Conservation (phyloP, 1,140 invertebrate species). For the Eciton burchellii region DNA sequence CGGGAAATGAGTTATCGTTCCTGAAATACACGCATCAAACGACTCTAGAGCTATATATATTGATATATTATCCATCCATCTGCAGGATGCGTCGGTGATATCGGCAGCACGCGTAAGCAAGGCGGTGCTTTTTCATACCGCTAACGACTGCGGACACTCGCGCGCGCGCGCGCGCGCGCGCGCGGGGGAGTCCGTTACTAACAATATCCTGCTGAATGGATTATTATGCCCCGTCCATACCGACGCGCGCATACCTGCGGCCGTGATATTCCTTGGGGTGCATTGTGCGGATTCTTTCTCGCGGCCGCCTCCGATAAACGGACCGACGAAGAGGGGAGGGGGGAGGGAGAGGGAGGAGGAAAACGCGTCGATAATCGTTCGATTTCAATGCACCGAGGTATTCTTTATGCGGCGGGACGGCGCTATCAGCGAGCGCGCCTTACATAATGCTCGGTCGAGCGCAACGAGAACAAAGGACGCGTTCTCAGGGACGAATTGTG, state of each 20-base stretch:
- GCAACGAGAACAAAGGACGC: slow-evolving; percentile 72
- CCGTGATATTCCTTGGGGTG: slow-evolving; percentile 55
- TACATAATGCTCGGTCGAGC: slow-evolving; percentile 58
- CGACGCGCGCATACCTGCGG: slow-evolving; percentile 60
- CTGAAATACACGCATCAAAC: slow-evolving; percentile 1
- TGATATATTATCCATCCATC: slow-evolving; percentile 5
- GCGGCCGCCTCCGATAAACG: slow-evolving; percentile 63
- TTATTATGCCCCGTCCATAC: slow-evolving; percentile 67
- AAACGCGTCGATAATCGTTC: slow-evolving; percentile 67
- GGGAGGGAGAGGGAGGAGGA: background rate
- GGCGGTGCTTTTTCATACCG: slow-evolving; percentile 58
- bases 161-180: too few species aligned
- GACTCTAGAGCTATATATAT: slow-evolving; percentile 35
- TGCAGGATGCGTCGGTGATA: slow-evolving; percentile 34
- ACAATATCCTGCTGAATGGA: slow-evolving; percentile 68
- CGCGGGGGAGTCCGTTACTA: slow-evolving; percentile 66
- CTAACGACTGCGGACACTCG: slow-evolving; percentile 56
- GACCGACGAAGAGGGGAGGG: slow-evolving; percentile 56
- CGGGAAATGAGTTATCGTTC: background rate
- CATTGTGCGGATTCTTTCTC: slow-evolving; percentile 65
- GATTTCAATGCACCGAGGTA: slow-evolving; percentile 67
- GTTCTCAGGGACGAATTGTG: slow-evolving; percentile 71
- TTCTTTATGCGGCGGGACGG: slow-evolving; percentile 28
- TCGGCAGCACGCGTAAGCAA: slow-evolving; percentile 53
- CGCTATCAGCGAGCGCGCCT: slow-evolving; percentile 59